Base-by-base conservation (phyloP, 1,140 invertebrate genomes). In the Laupala kohalensis region DNA sequence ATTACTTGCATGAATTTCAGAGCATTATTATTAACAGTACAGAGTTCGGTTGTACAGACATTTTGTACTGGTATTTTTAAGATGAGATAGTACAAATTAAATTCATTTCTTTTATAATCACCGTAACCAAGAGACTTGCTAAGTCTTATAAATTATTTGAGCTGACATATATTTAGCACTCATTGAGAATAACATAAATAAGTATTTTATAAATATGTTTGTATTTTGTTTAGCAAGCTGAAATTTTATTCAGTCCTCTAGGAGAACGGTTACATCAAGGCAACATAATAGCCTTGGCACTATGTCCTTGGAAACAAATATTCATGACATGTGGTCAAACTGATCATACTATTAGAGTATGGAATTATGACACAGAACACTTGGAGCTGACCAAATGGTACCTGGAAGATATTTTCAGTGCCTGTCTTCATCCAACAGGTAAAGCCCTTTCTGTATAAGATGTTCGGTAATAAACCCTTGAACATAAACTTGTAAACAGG, bases 281-380 rank as follows among this genome's bases (percentile, higher is more conserved):
- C 3, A 80, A 86, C 3, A 90, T 97, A 25, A 86, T 88, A 53
- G 87, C 87, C 23, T 78, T 96, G 25, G 89, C 93, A 9, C 85
- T 92, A 71, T 95, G 94, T 78, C 85, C 89, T 3, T 92, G 94
- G 88, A 97, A 96, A 80, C 90, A 93, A 0, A 87, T 96, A 37
- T 87, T 96, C 29, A 89, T 95, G 78, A 96, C 94, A 0, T 90
- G 89, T 65, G 93, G 93, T 69, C 81, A 85, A 73, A 77, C 85
- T 13, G 95, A 97, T 79, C 86, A 91, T 71, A 93, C 89, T 27
- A 86, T 97, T 30, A 84, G 92, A 66, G 85, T 97, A 15, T 97
- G 95, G 94, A 94, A 97, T 77, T 96, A 93, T 76, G 89, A 94
- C 78, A 91, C 87, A 0, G 85, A 87, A 73, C 87, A 84, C 63